Conservation (phyloP, 1,140 invertebrate species). For the Hermetia illucens region DNA sequence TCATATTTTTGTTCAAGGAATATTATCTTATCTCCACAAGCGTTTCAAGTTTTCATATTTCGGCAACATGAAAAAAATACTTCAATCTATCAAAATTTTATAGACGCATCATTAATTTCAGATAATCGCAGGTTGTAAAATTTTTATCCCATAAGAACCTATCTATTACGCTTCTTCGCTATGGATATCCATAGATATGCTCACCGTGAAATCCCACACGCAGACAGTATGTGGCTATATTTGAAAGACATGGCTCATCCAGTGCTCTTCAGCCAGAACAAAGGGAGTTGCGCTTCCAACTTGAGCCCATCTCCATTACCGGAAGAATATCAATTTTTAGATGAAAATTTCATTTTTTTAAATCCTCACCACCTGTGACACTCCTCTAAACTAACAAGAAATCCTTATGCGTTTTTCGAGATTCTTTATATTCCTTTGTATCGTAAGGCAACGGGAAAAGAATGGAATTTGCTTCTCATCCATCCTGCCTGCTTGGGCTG, state of each 20-base stretch:
- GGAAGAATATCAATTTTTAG: not conserved
- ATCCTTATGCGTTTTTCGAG: too few species aligned
- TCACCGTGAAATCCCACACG: too few species aligned
- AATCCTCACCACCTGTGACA: not conserved
- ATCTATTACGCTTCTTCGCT: not conserved
- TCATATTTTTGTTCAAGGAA: too few species aligned
- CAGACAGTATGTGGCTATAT: too few species aligned
- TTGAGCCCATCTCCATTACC: not conserved
- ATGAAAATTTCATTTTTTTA: not conserved
- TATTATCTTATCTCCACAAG: too few species aligned
- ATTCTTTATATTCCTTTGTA: too few species aligned
- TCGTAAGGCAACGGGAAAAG: too few species aligned
- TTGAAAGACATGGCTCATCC: too few species aligned
- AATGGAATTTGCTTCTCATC: too few species aligned
- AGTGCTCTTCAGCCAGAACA: not conserved
- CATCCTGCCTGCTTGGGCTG: not conserved
- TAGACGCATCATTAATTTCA: not conserved
- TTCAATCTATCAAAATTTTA: slow-evolving; percentile 1
- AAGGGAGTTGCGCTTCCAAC: not conserved
- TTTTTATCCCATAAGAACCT: not conserved
- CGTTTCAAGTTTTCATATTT: too few species aligned
- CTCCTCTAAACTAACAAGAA: not conserved
- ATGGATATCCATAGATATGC: not conserved
- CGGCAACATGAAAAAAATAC: not conserved
- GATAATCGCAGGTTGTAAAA: not conserved